phyloP scores from a whole-genome alignment of 2,888 invertebrate genomes.

The Gortyna flavago region DNA sequence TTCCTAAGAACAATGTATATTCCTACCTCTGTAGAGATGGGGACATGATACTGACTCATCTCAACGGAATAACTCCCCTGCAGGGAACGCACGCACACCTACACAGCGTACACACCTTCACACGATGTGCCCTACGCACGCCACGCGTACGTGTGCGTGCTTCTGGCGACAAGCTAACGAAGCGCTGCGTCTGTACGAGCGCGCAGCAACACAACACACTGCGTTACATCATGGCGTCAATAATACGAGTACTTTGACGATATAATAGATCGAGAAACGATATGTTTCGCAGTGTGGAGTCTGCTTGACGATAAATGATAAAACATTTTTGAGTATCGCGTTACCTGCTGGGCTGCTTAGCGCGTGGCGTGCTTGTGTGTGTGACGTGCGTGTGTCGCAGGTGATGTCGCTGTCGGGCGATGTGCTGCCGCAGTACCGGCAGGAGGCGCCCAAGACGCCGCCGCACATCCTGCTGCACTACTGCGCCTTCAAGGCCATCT shows the following conservation, averaged over 20 bases:
- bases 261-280: background rate
- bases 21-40: background rate
- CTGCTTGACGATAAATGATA: background rate
- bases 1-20: background rate
- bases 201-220: slow-evolving; percentile 2
- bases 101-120: background rate
- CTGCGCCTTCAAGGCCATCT: slow-evolving; percentile 99
- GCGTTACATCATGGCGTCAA: background rate
- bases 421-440: slow-evolving; percentile 99
- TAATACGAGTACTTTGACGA: slow-evolving; percentile 1
- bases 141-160: slow-evolving; percentile 3
- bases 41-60: background rate
- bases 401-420: slow-evolving; percentile 99
- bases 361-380: background rate
- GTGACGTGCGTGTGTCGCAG: slow-evolving; percentile 69
- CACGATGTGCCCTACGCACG: background rate
- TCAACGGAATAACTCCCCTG: background rate
- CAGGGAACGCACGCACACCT: slow-evolving; percentile 16
- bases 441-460: slow-evolving; percentile 99
- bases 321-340: background rate
- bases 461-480: slow-evolving; percentile 99
- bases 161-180: background rate
- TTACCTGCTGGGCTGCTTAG: slow-evolving; percentile 3
- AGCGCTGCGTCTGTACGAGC: background rate
- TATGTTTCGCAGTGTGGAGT: slow-evolving; percentile 7